phyloP scores from a whole-genome alignment of 1,140 invertebrate genomes.

The Heliconius hewitsoni region DNA sequence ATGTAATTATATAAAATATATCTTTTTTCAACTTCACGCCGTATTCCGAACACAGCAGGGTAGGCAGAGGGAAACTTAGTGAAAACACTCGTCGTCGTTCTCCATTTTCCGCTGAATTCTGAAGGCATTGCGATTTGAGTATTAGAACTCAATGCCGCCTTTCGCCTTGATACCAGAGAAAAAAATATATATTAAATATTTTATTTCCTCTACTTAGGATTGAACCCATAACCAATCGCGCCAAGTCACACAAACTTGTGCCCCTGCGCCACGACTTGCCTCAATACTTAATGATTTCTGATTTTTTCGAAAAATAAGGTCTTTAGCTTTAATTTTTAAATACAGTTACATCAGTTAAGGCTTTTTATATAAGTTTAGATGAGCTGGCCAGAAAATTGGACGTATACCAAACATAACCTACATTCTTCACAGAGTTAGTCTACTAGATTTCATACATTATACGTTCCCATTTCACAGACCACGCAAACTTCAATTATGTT shows the following conservation, averaged over 20 bases:
- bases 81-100: too few relatives aligned
- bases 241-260: too few relatives aligned
- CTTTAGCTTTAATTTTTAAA: neutral
- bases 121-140: too few relatives aligned
- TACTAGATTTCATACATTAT: constrained; percentile 11
- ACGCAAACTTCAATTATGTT: constrained; percentile 2
- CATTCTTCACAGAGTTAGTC: constrained; percentile 12
- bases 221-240: too few relatives aligned
- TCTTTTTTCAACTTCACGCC: too few relatives aligned
- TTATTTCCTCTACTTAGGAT: too few relatives aligned
- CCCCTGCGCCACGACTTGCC: too few relatives aligned
- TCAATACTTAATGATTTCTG: neutral
- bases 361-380: constrained; percentile 9
- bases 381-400: constrained; percentile 13
- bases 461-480: constrained; percentile 13
- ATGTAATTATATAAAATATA: neutral
- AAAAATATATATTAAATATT: too few relatives aligned
- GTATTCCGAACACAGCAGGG: too few relatives aligned
- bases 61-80: too few relatives aligned
- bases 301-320: neutral
- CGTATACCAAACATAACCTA: constrained; percentile 12
- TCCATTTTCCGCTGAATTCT: too few relatives aligned
- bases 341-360: neutral
- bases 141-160: fast-evolving
- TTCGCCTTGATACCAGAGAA: too few relatives aligned